Evolutionary conservation across 1,140 invertebrate species (phyloP), one percentile per base, ranked within the genome.

Genomic region (Scaptomyza montana): DNA sequence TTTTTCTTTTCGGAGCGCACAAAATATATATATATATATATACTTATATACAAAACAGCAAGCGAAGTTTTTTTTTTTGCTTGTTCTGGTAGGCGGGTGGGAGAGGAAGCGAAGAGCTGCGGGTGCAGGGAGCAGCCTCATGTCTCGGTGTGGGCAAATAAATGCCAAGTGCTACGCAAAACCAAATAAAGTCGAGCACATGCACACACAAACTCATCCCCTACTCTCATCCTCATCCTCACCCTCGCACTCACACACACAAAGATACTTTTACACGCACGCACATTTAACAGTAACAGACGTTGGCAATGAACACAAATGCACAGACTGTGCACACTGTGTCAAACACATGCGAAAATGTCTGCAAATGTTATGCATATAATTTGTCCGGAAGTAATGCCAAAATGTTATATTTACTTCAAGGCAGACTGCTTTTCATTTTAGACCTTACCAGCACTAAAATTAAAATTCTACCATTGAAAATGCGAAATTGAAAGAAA

Each of bases 161-260:
- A 86, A 86, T 87, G 82, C 82, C 82, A 87, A 87, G 84, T 80
- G 82, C 82, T 86, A 87, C 84, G 82, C 80, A 86, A 73, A 86
- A 86, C 82, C 82, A 87, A 87, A 86, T 86, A 86, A 86, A 82
- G 84, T 86, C 82, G 82, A 86, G 80, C 78, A 80, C 78, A 81
- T 51, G 61, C 82, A 87, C 70, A 78, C 65, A 46, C 53, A 39
- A 46, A 49, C 64, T 70, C 80, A 77, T 70, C 75, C 80, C 67
- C 56, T 36, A 6, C 30, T 33, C 30, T 33, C 30, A 33, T 6
- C 30, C 30, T 5, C 16, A 16, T 16, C 16, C 16, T 16, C 25
- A 63, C 50, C 30, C 62, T 63, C 12, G 28, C 56, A 10, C 59
- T 46, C 54, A 1, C 70, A 6, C 65, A 49, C 28, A 46, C 74